Percentiles rank a stretch among this genome's conserved stretches.
phyloP scores from a whole-genome alignment of 2,797 vertebrate genomes.

The Mallotus villosus region DNA sequence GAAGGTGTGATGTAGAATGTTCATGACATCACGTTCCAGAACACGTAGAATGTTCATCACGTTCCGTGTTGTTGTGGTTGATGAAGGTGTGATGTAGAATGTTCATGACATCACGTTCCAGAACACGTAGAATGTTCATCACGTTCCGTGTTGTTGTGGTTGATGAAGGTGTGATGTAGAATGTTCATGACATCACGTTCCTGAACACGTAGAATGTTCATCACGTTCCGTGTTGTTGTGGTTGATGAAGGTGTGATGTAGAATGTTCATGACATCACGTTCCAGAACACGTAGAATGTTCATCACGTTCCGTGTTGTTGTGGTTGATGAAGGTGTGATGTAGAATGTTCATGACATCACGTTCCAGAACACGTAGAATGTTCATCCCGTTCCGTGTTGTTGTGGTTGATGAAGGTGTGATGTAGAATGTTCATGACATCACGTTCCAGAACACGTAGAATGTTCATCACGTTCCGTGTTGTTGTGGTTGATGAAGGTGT shows the following conservation, averaged over 20 bases:
- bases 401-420: too few relatives aligned
- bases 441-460: background rate
- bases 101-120: background rate
- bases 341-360: background rate
- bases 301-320: background rate
- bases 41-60: background rate
- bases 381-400: background rate
- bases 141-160: too few relatives aligned
- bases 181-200: background rate
- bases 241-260: slow-evolving; percentile 41
- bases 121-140: background rate
- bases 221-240: background rate
- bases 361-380: background rate
- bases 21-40: background rate
- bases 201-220: background rate
- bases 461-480: background rate
- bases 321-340: slow-evolving; percentile 44
- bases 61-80: too few relatives aligned
- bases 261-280: background rate
- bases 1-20: slow-evolving; percentile 31
- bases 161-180: slow-evolving; percentile 37
- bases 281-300: background rate
- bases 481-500: too few relatives aligned
- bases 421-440: background rate
- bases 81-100: slow-evolving; percentile 34